phyloP scores from a whole-genome alignment of 2,797 vertebrate genomes.

The Amniataba percoides region DNA sequence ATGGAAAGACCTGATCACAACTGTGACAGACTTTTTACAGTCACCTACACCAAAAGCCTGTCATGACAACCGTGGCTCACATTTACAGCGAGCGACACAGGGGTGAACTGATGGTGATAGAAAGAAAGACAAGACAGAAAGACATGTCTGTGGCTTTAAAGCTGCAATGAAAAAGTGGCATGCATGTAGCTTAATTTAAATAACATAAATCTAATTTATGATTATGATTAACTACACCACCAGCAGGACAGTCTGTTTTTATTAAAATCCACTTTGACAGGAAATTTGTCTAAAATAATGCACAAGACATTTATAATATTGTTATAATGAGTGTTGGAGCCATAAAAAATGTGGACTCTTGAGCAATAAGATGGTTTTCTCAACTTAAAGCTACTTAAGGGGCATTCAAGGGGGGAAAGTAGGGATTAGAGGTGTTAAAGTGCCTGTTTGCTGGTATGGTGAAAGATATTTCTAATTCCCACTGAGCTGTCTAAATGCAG shows the following conservation, averaged over 20 bases:
- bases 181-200: not conserved
- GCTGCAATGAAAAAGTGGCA: not conserved
- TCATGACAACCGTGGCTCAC: conserved; percentile 19
- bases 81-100: not conserved
- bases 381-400: not conserved
- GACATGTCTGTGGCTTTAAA: not conserved
- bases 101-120: conserved; percentile 5
- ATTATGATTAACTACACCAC: not conserved
- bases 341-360: not conserved
- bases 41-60: conserved; percentile 23
- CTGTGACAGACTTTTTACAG: conserved; percentile 16
- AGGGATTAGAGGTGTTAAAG: not conserved
- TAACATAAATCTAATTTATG: conserved; percentile 13
- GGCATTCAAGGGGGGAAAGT: not conserved
- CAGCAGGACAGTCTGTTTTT: not conserved
- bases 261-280: not conserved
- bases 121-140: not conserved
- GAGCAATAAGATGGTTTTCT: not conserved
- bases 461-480: not conserved
- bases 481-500: not conserved
- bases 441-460: not conserved
- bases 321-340: not conserved
- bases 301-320: not conserved
- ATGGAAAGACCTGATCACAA: conserved; percentile 53
- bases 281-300: not conserved